These are phyloP conservation scores for Invenusta paracnida DNA, from an alignment of 2,888 invertebrate genomes.

Conservation along the genomic window DNA sequence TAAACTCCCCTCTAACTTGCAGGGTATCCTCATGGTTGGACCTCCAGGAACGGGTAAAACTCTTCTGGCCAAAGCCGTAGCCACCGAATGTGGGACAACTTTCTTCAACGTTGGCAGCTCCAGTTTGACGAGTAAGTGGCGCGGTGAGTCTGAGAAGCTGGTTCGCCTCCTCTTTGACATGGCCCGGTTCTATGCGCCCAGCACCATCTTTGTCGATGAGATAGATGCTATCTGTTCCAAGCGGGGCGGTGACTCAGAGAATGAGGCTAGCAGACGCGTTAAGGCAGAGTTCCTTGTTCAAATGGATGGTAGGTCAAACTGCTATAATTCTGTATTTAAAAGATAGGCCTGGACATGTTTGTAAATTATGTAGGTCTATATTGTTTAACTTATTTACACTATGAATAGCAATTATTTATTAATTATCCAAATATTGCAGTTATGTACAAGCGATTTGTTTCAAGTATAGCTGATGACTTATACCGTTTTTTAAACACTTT, in stretches of 20 bases:
- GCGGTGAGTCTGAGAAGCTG: constrained; percentile 97
- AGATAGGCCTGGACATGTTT: neutral
- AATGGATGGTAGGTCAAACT: constrained; percentile 80
- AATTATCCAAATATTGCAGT: too few species aligned
- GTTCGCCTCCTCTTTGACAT: constrained; percentile 92
- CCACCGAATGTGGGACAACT: constrained; percentile 63
- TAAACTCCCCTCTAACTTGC: constrained; percentile 31
- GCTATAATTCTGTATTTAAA: neutral
- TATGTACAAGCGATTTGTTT: too few species aligned
- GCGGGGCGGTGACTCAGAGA: constrained; percentile 89
- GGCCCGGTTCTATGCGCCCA: constrained; percentile 94
- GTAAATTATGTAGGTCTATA: too few species aligned
- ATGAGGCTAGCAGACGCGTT: constrained; percentile 90
- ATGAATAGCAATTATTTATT: too few species aligned
- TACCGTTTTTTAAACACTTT: too few species aligned
- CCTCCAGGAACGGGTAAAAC: constrained; percentile 65
- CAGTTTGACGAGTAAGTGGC: constrained; percentile 92
- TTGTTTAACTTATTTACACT: too few species aligned
- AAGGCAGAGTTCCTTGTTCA: constrained; percentile 95
- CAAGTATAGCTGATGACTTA: too few species aligned
- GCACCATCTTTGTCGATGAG: constrained; percentile 97
- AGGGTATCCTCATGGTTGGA: constrained; percentile 62
- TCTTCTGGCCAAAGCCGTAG: constrained; percentile 63
- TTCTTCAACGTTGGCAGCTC: constrained; percentile 81
- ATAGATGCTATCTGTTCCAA: constrained; percentile 93